Percentiles rank a stretch among this genome's conserved stretches.
phyloP scores from a whole-genome alignment of 2,797 vertebrate species.

The Neosalanx taihuensis region DNA sequence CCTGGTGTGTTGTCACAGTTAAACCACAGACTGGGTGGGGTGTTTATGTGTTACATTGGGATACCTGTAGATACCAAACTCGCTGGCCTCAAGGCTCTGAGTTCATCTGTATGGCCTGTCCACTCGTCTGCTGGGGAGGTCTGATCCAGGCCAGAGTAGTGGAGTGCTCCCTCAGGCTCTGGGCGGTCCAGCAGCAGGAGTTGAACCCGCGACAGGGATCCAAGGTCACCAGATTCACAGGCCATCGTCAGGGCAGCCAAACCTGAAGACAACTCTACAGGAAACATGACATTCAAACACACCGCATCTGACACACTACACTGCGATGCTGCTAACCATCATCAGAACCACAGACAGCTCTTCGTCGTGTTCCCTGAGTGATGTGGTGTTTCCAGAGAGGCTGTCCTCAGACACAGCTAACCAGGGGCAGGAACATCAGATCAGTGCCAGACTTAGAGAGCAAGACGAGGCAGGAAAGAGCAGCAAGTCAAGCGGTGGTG shows the following conservation, averaged over 20 bases:
- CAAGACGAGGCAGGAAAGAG: no score
- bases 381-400: background rate
- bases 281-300: background rate
- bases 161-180: conserved; percentile 22
- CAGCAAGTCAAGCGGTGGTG: background rate
- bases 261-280: conserved; percentile 62
- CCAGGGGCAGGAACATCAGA: background rate
- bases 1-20: background rate
- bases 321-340: background rate
- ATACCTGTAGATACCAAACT: conserved; percentile 22
- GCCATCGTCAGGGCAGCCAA: conserved; percentile 64
- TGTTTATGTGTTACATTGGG: background rate
- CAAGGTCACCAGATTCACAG: conserved; percentile 60
- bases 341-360: background rate
- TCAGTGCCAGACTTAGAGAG: no score
- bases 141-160: conserved; percentile 38
- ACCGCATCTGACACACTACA: background rate
- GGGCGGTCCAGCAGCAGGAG: conserved; percentile 66
- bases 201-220: conserved; percentile 66
- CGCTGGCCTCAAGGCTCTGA: background rate
- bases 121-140: conserved; percentile 28
- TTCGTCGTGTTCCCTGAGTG: background rate
- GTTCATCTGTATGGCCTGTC: conserved; percentile 9
- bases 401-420: background rate
- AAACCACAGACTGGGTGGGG: conserved; percentile 18